Base-by-base conservation (phyloP, 2,888 invertebrate species). In the Tetropium fuscum region DNA sequence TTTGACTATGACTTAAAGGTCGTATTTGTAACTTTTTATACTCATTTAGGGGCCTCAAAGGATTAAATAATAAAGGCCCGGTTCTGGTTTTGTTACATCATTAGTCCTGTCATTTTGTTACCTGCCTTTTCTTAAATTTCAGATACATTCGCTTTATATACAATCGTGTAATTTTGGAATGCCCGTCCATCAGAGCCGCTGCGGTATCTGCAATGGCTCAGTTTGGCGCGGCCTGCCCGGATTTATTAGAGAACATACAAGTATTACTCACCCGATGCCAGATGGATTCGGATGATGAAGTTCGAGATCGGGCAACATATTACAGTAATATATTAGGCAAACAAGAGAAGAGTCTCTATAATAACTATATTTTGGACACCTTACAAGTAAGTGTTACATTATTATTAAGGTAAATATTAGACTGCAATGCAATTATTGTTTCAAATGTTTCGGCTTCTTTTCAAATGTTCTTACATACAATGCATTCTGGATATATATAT, bases 211-310 rank as follows among this genome's bases (percentile, higher is more conserved):
- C 99, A 0, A 88, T 99, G 72, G 97, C 98, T 0, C 97, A 97
- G 79, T 99, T 99, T 79, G 99, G 98, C 1, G 98, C 98, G 0
- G 91, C 94, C 53, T 95, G 97, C 80, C 95, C 95, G 0, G 91
- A 92, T 69, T 83, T 98, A 40, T 82, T 95, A 53, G 90, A 90
- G 6, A 97, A 97, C 77, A 93, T 99, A 54, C 84, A 87, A 55
- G 87, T 95, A 3, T 82, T 97, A 34, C 82, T 95, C 3, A 89
- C 90, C 0, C 88, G 97, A 5, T 97, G 97, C 74, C 93, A 96
- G 78, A 87, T 98, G 84, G 99, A 99, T 79, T 92, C 94, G 0
- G 99, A 99, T 78, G 99, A 99, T 81, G 99, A 99, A 84, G 98
- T 99, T 0, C 87, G 99, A 22, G 99, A 99, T 82, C 86, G 99